Percentiles rank a stretch among this genome's conserved stretches.
Evolutionary conservation across 1,140 invertebrate genomes (phyloP).

Genomic region (Bathynomus jamesi): DNA sequence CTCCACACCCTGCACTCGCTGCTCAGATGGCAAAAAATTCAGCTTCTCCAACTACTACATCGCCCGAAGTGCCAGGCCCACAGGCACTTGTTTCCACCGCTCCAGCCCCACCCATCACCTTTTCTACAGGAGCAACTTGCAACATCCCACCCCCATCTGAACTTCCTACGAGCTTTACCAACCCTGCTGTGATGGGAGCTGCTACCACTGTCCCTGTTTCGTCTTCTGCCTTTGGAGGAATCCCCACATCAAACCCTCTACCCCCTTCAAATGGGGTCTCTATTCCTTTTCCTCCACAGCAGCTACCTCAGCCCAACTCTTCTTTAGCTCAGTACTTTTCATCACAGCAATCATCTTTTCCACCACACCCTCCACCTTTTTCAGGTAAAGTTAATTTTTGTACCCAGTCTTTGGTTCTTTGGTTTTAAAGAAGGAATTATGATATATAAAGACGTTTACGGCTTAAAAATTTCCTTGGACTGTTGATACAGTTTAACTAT

Average conservation of each 20-base stretch:
- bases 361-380: slow-evolving; percentile 4
- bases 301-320: slow-evolving; percentile 4
- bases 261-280: background rate
- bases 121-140: slow-evolving; percentile 14
- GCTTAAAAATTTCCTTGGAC: too few relatives aligned
- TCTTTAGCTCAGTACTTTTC: slow-evolving; percentile 13
- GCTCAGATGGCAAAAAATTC: slow-evolving; percentile 3
- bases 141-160: slow-evolving; percentile 22
- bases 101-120: too few relatives aligned
- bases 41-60: background rate
- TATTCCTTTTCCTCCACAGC: background rate
- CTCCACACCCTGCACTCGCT: slow-evolving; percentile 19
- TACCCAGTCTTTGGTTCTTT: too few relatives aligned
- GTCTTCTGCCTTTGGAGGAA: background rate
- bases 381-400: too few relatives aligned
- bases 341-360: background rate
- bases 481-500: too few relatives aligned
- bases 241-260: too few relatives aligned
- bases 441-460: too few relatives aligned
- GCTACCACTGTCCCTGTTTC: background rate
- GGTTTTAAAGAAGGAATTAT: too few relatives aligned
- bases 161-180: slow-evolving; percentile 24
- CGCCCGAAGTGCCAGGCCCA: slow-evolving; percentile 2
- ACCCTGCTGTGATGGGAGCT: background rate
- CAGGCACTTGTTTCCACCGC: slow-evolving; percentile 9